A percentile compares a stretch with the other conserved stretches of the same genome.
Evolutionary conservation across 2,797 vertebrate species (phyloP).

Genomic region (Labroides dimidiatus): DNA sequence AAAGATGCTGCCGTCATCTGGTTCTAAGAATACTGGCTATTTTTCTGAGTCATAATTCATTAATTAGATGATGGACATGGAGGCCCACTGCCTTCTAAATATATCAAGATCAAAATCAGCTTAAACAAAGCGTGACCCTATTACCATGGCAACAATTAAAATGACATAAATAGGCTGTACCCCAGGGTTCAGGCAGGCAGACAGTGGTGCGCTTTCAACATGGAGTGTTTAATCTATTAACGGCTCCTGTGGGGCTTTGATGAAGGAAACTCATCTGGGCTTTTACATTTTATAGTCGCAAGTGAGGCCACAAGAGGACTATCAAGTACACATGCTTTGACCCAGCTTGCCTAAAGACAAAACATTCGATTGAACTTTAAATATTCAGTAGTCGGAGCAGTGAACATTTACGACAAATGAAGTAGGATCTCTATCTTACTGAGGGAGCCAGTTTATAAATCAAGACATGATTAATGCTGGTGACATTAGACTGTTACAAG

Average conservation of each 20-base stretch:
- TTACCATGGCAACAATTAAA: constrained; percentile 78
- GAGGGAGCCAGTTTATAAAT: constrained; percentile 12
- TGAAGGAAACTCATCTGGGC: constrained; percentile 64
- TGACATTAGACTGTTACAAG: neutral
- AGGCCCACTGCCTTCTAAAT: constrained; percentile 70
- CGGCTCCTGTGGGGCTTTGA: constrained; percentile 68
- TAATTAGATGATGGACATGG: constrained; percentile 79
- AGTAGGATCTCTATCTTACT: constrained; percentile 18
- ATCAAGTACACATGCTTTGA: constrained; percentile 32
- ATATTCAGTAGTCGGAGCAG: constrained; percentile 53
- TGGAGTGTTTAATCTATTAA: constrained; percentile 75
- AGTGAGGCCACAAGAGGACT: constrained; percentile 41
- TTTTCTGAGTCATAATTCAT: constrained; percentile 79
- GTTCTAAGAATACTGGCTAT: constrained; percentile 63
- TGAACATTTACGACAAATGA: constrained; percentile 34
- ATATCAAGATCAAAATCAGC: constrained; percentile 79
- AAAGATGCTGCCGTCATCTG: constrained; percentile 56
- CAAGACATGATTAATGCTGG: constrained; percentile 15
- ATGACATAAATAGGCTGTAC: constrained; percentile 71
- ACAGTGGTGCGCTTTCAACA: constrained; percentile 62
- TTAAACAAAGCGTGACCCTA: constrained; percentile 75
- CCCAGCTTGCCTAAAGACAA: constrained; percentile 20
- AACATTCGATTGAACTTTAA: constrained; percentile 26
- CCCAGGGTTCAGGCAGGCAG: constrained; percentile 56
- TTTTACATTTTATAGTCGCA: constrained; percentile 49